These are phyloP conservation scores for Cosmia pyralina DNA, from an alignment of 2,888 invertebrate species.

Conservation along the genomic window DNA sequence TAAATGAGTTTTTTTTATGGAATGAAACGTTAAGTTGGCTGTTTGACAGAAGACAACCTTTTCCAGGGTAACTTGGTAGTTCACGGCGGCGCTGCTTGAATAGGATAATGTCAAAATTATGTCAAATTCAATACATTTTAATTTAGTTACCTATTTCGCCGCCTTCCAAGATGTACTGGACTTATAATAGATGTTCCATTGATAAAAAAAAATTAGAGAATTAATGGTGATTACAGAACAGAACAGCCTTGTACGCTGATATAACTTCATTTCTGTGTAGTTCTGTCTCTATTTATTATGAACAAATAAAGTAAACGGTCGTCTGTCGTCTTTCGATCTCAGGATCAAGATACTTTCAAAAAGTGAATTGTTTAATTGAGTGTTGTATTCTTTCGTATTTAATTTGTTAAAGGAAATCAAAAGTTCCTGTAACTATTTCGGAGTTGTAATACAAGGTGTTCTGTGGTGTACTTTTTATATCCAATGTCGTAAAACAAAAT, in stretches of 20 bases:
- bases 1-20: background rate
- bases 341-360: constrained; percentile 22
- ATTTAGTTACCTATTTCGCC: constrained; percentile 38
- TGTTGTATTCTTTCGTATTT: constrained; percentile 29
- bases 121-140: constrained; percentile 38
- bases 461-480: constrained; percentile 32
- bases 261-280: constrained; percentile 36
- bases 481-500: constrained; percentile 34
- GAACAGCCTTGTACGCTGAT: constrained; percentile 48
- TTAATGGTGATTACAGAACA: constrained; percentile 37
- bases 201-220: constrained; percentile 54
- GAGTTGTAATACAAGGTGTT: constrained; percentile 37
- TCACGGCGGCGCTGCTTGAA: constrained; percentile 28
- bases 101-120: constrained; percentile 16
- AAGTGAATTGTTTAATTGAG: constrained; percentile 32
- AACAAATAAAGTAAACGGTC: constrained; percentile 32
- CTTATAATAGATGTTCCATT: constrained; percentile 44
- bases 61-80: constrained; percentile 17
- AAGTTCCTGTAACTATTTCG: constrained; percentile 38
- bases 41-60: constrained; percentile 32
- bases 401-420: constrained; percentile 25
- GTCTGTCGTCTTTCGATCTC: constrained; percentile 41
- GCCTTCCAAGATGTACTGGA: constrained; percentile 26
- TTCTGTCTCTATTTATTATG: constrained; percentile 45
- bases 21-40: constrained; percentile 13